phyloP scores from a whole-genome alignment of 2,797 vertebrate genomes.

The Pachyuromys duprasi region DNA sequence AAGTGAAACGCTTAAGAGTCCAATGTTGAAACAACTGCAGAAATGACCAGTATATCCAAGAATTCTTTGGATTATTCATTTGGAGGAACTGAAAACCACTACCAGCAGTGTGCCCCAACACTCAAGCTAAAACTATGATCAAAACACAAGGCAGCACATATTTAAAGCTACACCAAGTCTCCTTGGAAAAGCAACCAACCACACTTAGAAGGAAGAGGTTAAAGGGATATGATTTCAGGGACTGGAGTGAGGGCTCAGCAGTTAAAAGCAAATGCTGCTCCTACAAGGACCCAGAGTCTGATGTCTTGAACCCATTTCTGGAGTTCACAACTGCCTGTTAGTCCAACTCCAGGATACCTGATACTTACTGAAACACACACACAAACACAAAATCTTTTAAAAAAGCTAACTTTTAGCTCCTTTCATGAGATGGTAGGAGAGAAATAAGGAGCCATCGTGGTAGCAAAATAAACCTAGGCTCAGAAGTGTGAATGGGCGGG shows the following conservation, averaged over 20 bases:
- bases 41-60: not conserved
- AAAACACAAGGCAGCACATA: not conserved
- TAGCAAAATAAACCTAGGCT: not conserved
- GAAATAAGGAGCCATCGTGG: not conserved
- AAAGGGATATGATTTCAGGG: not conserved
- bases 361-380: not conserved
- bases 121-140: not conserved
- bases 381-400: not conserved
- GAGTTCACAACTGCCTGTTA: not conserved
- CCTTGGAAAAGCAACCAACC: not conserved
- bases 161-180: not conserved
- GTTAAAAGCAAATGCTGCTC: not conserved
- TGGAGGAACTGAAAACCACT: slow-evolving; percentile 30
- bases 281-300: too few relatives aligned
- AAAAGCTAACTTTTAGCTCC: not conserved
- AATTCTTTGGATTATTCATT: not conserved
- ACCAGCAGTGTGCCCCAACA: not conserved
- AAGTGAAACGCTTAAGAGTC: not conserved
- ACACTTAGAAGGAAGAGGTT: not conserved
- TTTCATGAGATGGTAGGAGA: not conserved
- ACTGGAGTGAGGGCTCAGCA: not conserved
- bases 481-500: not conserved
- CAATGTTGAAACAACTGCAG: not conserved
- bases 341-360: not conserved
- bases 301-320: not conserved